Percentiles rank a stretch among this genome's conserved stretches.
phyloP scores from a whole-genome alignment of 2,797 vertebrate genomes.

The Rhinella marina region DNA sequence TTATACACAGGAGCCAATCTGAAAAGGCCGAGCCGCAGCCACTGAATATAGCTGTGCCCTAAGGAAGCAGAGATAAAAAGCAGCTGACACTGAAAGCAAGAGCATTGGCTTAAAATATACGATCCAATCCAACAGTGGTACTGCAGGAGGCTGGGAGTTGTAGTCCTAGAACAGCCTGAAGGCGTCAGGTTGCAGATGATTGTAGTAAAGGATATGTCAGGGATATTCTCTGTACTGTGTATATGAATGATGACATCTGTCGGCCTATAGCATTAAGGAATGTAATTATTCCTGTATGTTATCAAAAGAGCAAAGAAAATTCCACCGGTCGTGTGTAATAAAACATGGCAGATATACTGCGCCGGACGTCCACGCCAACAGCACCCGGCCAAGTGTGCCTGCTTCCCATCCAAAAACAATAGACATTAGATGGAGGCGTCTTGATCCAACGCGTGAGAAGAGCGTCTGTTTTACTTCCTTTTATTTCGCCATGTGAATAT shows the following conservation, averaged over 20 bases:
- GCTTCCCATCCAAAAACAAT: constrained; percentile 15
- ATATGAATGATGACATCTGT: not conserved
- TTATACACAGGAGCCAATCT: no score
- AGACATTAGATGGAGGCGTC: not conserved
- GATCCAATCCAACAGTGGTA: no score
- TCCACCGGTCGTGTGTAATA: not conserved
- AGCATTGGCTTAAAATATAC: no score
- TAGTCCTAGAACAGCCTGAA: not conserved
- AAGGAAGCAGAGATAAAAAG: no score
- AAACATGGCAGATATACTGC: not conserved
- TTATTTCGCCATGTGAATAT: not conserved
- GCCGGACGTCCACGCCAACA: not conserved
- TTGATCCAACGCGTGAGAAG: not conserved
- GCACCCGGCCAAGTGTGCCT: not conserved
- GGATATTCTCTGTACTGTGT: not conserved
- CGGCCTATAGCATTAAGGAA: not conserved
- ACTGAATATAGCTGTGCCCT: no score
- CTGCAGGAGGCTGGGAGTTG: no score
- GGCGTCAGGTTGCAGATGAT: not conserved
- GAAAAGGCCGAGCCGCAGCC: no score
- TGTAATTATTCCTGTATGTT: not conserved
- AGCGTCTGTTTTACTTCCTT: not conserved
- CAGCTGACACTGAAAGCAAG: no score
- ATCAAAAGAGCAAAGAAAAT: not conserved
- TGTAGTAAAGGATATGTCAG: not conserved